Base-by-base conservation (phyloP, 2,113 vertebrate species). In the Lycocorax pyrrhopterus region DNA sequence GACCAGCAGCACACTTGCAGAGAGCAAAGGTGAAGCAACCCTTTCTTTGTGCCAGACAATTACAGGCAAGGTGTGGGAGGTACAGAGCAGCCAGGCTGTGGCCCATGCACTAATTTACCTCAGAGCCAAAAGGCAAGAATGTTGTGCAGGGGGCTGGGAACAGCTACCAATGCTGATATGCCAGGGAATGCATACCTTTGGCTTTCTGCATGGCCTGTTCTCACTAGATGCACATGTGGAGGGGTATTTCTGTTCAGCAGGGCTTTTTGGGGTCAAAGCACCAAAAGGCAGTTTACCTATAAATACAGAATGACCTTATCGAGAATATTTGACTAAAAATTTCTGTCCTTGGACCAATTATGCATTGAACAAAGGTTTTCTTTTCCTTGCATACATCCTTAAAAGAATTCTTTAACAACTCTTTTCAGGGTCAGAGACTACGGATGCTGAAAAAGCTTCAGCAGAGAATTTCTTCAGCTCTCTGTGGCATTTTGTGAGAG, bases 361-460 rank as follows among this genome's bases (percentile, higher is more conserved):
- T 56, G 13, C 27, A 44, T 44, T 51, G 17, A 53, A 27, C 35
- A 72, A 82, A 88, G 29, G 47, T 73, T 74, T 75, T 91, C 21
- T 82, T 92, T 90, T 71, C 52, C 20, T 14, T 58, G 59, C 21
- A 53, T 64, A 23, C 0, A 7, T 56, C 63, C 43, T 49, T 73
- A 41, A 56, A 75, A 68, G 17, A 59, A 93, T 18, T 78, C 35
- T 77, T 88, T 69, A 59, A 64, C 37, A 91, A 37, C 46, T 87
- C 30, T 88, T 95, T 90, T 35, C 41, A 80, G 86, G 86, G 39
- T 75, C 84, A 89, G 63, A 90, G 67, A 91, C 66, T 39, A 39
- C 12, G 39, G 39, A 39, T 39, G 39, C 39, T 39, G 39, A 39
- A 39, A 39, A 39, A 39, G 39, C 39, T 39, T 39, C 39, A 39